Evolutionary conservation across 2,797 vertebrate genomes (phyloP).

Genomic region (Pristis pectinata): DNA sequence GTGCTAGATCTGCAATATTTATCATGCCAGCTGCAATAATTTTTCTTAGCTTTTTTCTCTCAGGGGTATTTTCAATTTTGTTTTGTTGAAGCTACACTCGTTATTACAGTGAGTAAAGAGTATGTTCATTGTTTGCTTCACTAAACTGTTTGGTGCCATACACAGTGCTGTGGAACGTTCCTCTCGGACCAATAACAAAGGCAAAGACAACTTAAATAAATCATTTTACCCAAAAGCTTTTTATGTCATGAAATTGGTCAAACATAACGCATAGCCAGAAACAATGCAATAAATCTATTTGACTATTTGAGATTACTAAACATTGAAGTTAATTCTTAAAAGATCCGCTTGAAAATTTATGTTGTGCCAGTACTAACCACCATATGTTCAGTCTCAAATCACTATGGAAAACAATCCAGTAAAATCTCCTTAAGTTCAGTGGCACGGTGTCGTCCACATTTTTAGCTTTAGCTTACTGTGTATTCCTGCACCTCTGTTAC

Average conservation of each 20-base stretch:
- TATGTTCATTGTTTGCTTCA: neutral
- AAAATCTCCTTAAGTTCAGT: neutral
- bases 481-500: neutral
- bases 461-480: neutral
- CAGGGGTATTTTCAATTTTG: neutral
- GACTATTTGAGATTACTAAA: neutral
- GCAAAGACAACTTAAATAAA: constrained; percentile 8
- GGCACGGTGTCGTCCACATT: neutral
- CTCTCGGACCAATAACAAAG: neutral
- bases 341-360: neutral
- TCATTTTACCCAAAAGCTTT: neutral
- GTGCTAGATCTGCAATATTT: neutral
- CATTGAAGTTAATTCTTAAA: neutral
- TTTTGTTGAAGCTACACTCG: neutral
- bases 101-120: neutral
- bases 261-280: neutral
- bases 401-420: neutral
- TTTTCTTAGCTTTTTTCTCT: neutral
- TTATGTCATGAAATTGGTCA: neutral
- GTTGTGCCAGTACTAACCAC: neutral
- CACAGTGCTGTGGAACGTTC: neutral
- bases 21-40: neutral
- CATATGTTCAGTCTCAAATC: neutral
- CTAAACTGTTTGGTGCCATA: neutral
- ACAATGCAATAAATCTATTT: neutral